phyloP scores from a whole-genome alignment of 2,797 vertebrate genomes.

The Margarornis squamiger region DNA sequence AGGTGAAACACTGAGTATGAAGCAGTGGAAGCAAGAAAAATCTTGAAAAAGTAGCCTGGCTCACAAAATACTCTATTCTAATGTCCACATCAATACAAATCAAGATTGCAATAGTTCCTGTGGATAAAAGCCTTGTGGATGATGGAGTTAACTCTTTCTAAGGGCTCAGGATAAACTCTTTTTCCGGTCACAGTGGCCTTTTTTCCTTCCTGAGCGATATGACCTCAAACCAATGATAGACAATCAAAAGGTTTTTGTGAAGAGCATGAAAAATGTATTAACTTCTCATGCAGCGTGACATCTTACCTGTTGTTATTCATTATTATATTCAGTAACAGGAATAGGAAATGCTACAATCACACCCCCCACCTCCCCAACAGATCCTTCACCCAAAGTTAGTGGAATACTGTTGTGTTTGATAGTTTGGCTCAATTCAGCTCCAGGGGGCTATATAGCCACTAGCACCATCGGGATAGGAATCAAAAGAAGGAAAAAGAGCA shows the following conservation, averaged over 20 bases:
- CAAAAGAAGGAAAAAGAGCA: not conserved
- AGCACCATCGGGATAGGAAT: not conserved
- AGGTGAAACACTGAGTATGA: not conserved
- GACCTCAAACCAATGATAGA: not conserved
- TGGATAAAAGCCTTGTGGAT: not conserved
- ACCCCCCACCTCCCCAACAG: not conserved
- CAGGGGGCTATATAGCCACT: not conserved
- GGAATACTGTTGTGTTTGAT: not conserved
- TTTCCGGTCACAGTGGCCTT: not conserved
- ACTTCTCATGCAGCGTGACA: not conserved
- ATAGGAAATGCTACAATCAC: not conserved
- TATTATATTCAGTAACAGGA: not conserved
- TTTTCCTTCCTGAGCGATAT: not conserved
- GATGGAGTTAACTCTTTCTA: not conserved
- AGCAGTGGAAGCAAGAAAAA: not conserved
- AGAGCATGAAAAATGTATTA: constrained; percentile 7
- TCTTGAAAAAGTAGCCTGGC: not conserved
- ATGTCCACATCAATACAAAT: not conserved
- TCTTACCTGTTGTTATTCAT: not conserved
- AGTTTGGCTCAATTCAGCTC: not conserved
- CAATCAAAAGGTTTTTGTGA: not conserved
- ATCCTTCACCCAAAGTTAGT: not conserved
- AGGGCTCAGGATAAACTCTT: not conserved
- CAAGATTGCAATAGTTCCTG: not conserved
- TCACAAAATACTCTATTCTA: not conserved